Percentiles rank a stretch among this genome's conserved stretches.
Evolutionary conservation across 2,113 vertebrate species (phyloP).

Genomic region (Paralichthys olivaceus): DNA sequence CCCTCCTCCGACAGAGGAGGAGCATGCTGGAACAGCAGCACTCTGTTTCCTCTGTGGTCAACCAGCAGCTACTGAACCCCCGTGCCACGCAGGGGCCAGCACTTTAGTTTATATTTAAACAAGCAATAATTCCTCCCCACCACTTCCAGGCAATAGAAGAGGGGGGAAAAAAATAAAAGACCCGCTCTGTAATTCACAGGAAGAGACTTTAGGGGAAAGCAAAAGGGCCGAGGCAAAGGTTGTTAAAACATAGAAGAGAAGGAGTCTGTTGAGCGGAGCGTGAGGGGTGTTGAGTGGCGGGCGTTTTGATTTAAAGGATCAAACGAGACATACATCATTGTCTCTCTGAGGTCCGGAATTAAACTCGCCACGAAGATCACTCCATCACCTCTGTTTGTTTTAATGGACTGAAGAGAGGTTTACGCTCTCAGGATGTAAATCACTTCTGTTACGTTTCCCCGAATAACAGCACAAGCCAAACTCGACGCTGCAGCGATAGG

Average conservation of each 20-base stretch:
- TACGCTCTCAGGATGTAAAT: not conserved
- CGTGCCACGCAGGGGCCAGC: constrained; percentile 68
- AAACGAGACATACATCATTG: constrained; percentile 67
- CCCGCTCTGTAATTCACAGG: constrained; percentile 75
- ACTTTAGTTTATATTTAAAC: constrained; percentile 82
- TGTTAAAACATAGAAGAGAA: constrained; percentile 76
- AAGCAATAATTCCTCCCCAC: constrained; percentile 78
- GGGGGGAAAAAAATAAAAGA: constrained; percentile 64
- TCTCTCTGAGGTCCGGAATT: constrained; percentile 43
- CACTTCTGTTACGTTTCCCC: not conserved
- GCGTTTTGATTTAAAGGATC: constrained; percentile 31
- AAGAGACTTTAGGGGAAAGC: constrained; percentile 72
- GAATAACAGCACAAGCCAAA: not conserved
- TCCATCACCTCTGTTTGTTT: constrained; percentile 5
- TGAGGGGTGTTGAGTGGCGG: constrained; percentile 52
- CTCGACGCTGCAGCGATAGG: not conserved
- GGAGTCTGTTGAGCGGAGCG: constrained; percentile 56
- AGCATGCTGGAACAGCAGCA: constrained; percentile 73
- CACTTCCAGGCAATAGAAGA: constrained; percentile 72
- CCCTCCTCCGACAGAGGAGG: constrained; percentile 55
- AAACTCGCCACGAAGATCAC: constrained; percentile 8
- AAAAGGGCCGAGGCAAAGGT: constrained; percentile 65
- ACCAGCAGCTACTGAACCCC: constrained; percentile 74
- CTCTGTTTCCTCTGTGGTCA: constrained; percentile 81
- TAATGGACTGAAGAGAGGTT: constrained; percentile 12